Percentiles rank a stretch among this genome's conserved stretches.
Evolutionary conservation across 2,113 vertebrate genomes (phyloP).

Genomic region (Ailurus styani): DNA sequence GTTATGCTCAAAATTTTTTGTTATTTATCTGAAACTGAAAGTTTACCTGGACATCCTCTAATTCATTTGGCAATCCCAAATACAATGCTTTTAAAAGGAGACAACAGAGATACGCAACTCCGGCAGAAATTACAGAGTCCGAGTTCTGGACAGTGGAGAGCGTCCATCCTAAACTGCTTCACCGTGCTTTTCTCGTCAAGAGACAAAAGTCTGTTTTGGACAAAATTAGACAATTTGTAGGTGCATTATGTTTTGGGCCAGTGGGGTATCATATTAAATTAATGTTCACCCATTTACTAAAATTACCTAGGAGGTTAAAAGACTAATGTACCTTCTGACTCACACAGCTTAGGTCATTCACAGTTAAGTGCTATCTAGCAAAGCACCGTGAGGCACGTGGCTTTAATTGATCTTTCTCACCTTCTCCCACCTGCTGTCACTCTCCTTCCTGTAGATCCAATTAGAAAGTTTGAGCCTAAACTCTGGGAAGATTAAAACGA

Average conservation of each 20-base stretch:
- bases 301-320: neutral
- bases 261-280: neutral
- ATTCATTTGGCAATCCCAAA: neutral
- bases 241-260: neutral
- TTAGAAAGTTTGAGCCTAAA: neutral
- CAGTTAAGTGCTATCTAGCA: neutral
- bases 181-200: neutral
- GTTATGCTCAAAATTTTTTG: neutral
- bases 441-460: neutral
- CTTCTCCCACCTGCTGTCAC: neutral
- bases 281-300: neutral
- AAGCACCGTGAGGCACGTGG: rapidly evolving
- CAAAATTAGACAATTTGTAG: neutral
- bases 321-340: neutral
- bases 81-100: neutral
- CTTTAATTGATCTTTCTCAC: neutral
- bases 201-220: neutral
- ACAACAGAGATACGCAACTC: neutral
- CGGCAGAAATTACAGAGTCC: neutral
- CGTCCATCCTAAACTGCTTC: neutral
- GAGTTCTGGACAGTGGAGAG: slow-evolving; percentile 13
- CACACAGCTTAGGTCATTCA: neutral
- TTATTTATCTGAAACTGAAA: neutral
- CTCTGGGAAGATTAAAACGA: neutral
- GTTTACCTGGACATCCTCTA: neutral